Evolutionary conservation across 2,797 vertebrate species (phyloP), one percentile per base, ranked within the genome.

Genomic region (Leuciscus waleckii): DNA sequence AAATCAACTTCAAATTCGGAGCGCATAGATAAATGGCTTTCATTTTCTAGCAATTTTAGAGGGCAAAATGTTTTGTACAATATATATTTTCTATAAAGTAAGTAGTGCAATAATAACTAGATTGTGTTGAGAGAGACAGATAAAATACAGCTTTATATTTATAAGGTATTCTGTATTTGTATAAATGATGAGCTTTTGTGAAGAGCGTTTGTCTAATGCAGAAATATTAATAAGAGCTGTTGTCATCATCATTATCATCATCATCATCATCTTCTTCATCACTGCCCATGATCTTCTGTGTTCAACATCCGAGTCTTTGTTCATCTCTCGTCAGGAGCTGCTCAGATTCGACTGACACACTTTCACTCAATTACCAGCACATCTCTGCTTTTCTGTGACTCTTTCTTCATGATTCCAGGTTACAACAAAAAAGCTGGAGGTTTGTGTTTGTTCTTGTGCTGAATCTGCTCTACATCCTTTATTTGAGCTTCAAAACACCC

Each of bases 261-360:
- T 23, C 54, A 49, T 49, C 17, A 7, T 23, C 54, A n/a, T 61
- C 56, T 51, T 61, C 56, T 46, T 83, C 86, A 68, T 90, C 85
- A 68, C 67, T 78, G 82, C 69, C 89, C 91, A 88, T 89, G 86
- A 90, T 92, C 89, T 84, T 87, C 77, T 85, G 86, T 88, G 88
- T 87, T 81, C 81, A 89, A 91, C 89, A 81, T 87, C 82, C 83
- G 68, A 81, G 54, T 88, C 37, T 82, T 88, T 79, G 84, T 88
- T 88, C 39, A 21, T 58, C 35, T 29, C 78, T 84, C 49, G 82
- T 87, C 43, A 65, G 75, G 81, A 86, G 82, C 87, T 51, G 71
- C 73, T 65, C 76, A 84, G 84, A 86, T 41, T 63, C 81, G 85
- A 83, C 83, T 82, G 86, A 85, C 85, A 85, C n/a, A 74, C 82